Evolutionary conservation across 2,797 vertebrate genomes (phyloP), one percentile per base, ranked within the genome.

Genomic region (Sphaeramia orbicularis): DNA sequence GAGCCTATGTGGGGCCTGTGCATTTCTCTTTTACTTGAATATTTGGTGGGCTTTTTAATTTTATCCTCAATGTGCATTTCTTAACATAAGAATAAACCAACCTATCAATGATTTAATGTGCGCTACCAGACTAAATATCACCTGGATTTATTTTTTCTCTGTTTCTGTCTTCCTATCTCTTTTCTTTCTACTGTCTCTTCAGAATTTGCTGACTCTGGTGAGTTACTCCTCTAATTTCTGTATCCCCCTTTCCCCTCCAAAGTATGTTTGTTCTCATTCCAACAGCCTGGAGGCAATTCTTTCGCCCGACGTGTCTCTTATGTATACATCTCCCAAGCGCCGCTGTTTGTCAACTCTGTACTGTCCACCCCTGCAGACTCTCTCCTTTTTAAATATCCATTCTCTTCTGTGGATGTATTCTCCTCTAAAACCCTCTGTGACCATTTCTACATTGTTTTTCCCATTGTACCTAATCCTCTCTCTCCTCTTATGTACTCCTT

Each of bases 131-230:
- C 71, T 36, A 55, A 80, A 77, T 84, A 80, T 85, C 84, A 78
- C 81, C 57, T 89, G 86, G 78, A 89, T 90, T 90, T 87, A 91
- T 92, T 80, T 91, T 86, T 55, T 86, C 74, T 89, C 83, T 87
- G 24, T 88, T 44, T 77, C 64, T 84, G 52, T 91, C 15, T 65
- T 78, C 85, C 78, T 85, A 83, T 86, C 74, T 90, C 50, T 91
- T 62, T 90, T 82, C 92, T 76, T 83, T 79, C 82, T 66, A 86
- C 77, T 90, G 69, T 90, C 89, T 88, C 90, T 71, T 94, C 94
- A 95, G 94, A 95, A 94, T 95, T 95, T 89, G 94, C 94, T 90
- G 94, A 95, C 89, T 95, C 94, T 88, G 94, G 94, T 95, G 94
- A 94, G 93, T 94, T 91, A 86, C 76, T 84, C 80, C 79, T 89